Base-by-base conservation (phyloP, 2,113 vertebrate species). In the Nesospiza acunhae region DNA sequence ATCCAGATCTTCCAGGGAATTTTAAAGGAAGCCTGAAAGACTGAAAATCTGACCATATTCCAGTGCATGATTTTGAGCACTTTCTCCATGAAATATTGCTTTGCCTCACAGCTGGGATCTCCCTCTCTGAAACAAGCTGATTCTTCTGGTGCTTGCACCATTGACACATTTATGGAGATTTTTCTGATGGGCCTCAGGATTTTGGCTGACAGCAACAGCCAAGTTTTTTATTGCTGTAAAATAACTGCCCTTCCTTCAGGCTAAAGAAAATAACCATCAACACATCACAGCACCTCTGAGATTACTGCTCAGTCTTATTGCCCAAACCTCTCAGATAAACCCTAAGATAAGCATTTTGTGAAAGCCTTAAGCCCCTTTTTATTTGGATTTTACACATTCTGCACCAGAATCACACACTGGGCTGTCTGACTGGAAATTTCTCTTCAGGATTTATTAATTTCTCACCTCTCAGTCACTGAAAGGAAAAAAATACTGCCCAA, bases 101-200 rank as follows among this genome's bases (percentile, higher is more conserved):
- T 62, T 11, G 6, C 53, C 35, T 91, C 35, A 26, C 33, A n/a
- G 27, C 12, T 52, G 47, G 27, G 11, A 31, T 78, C 11, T 46
- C 44, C 22, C 37, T 58, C 23, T 27, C 20, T 19, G 64, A 47
- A 42, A n/a, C 30, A 28, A 7, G 23, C 35, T 33, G 31, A 12
- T 42, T 52, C 22, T 35, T 31, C n/a, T 47, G 72, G 27, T 35
- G 30, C 9, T 31, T 26, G 49, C 20, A 20, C 17, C 31, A 10
- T 3, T 27, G 27, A 21, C 4, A 10, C 1, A 2, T 52, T 81
- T 30, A 52, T 35, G 0, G 1, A 21, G 55, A 9, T 33, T n/a
- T n/a, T 78, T 39, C 42, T 62, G 52, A 33, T 4, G 5, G n/a
- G 31, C 35, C 59, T 59, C 1, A 0, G 31, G 18, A 35, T 49